Base-by-base conservation (phyloP, 2,888 invertebrate genomes). In the Carabus problematicus region DNA sequence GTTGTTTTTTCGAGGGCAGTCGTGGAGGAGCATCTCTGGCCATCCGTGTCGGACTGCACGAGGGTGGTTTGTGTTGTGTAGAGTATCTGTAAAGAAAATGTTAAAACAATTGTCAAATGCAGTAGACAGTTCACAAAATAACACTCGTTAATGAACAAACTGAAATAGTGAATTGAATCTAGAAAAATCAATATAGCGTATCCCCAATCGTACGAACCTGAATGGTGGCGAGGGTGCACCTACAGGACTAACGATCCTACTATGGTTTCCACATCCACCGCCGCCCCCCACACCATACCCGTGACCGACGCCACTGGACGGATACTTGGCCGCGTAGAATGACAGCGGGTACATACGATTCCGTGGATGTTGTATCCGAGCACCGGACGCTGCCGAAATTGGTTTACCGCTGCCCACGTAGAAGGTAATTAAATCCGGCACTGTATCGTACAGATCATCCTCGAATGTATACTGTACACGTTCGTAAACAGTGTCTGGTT, bases 401-500 rank as follows among this genome's bases (percentile, higher is more conserved):
- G 94, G 90, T 77, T 94, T 93, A 14, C 92, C 93, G 55, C 94
- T 94, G 1, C 94, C 94, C 19, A 97, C 95, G 80, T 97, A 97
- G 73, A 91, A 95, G 6, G 95, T 95, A 72, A 97, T 95, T 67
- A 98, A 86, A 81, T 96, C 95, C 0, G 95, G 93, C 16, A 97
- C 94, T 1, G 95, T 95, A 78, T 94, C 94, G 78, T 95, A 97
- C 0, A 93, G 91, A 79, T 95, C 94, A 77, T 95, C 95, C 81
- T 97, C 97, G 79, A 97, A 95, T 78, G 95, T 94, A 80, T 93
- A 97, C 79, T 96, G 94, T 40, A 95, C 91, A 74, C 93, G 85
- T 81, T 96, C 95, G 81, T 96, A 96, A 4, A 95, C 94, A 0
- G 95, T 95, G 76, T 95, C 93, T 0, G 94, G 93, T 77, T 95